Evolutionary conservation across 2,888 invertebrate genomes (phyloP).

Genomic region (Zaprionus obscuricornis): DNA sequence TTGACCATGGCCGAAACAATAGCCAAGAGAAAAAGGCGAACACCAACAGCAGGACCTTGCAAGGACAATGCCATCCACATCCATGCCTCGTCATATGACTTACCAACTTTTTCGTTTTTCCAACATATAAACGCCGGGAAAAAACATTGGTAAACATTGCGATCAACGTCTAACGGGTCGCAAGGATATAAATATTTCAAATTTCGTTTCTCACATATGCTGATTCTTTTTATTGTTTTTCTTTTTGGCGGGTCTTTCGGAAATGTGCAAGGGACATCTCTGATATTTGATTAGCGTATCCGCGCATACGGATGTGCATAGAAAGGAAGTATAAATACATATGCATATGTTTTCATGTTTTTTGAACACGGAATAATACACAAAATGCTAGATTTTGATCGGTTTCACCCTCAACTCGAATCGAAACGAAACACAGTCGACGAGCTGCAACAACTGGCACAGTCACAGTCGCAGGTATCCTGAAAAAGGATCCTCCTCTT

Average conservation of each 20-base stretch:
- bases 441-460: constrained; percentile 35
- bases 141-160: constrained; percentile 55
- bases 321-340: constrained; percentile 45
- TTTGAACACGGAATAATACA: constrained; percentile 33
- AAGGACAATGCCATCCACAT: constrained; percentile 16
- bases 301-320: constrained; percentile 40
- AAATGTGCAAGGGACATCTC: constrained; percentile 29
- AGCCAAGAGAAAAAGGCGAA: constrained; percentile 26
- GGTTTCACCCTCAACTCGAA: constrained; percentile 46
- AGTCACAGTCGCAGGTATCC: constrained; percentile 52
- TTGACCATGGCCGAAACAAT: constrained; percentile 47
- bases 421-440: neutral
- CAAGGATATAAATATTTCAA: constrained; percentile 18
- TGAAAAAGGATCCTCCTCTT: constrained; percentile 25
- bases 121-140: constrained; percentile 45
- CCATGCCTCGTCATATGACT: constrained; percentile 46
- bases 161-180: constrained; percentile 45
- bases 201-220: constrained; percentile 54
- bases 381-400: constrained; percentile 66
- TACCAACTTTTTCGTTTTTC: constrained; percentile 54
- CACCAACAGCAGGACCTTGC: constrained; percentile 23
- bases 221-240: too few species aligned
- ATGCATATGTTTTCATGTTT: constrained; percentile 13
- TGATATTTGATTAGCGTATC: constrained; percentile 70
- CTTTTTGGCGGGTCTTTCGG: constrained; percentile 66